Conservation (phyloP, 2,113 vertebrate species). For the Calyptommatus sinebrachiatus region DNA sequence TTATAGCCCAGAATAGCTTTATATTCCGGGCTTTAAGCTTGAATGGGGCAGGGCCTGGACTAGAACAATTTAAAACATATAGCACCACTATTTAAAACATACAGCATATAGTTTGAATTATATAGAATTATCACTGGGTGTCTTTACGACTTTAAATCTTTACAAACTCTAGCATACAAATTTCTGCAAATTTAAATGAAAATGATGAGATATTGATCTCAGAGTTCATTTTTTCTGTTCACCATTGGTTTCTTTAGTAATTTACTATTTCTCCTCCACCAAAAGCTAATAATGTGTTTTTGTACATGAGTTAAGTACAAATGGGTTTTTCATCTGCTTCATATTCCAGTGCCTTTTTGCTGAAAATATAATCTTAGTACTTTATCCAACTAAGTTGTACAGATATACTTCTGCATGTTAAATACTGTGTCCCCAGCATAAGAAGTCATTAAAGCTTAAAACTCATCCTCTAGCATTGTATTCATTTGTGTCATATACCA, state of each 20-base stretch:
- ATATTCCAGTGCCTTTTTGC: background rate
- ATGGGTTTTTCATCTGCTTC: background rate
- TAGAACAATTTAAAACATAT: too few species aligned
- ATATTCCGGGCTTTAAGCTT: too few species aligned
- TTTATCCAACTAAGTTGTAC: background rate
- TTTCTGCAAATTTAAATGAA: background rate
- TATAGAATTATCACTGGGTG: background rate
- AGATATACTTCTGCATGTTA: background rate
- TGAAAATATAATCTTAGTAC: background rate
- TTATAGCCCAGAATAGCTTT: too few species aligned
- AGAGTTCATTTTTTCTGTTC: background rate
- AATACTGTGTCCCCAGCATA: background rate
- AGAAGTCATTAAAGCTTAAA: background rate
- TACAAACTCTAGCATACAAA: background rate
- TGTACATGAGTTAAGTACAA: slow-evolving; percentile 17
- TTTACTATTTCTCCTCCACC: background rate
- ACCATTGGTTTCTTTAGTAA: background rate
- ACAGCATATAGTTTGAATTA: too few species aligned
- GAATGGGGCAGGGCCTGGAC: too few species aligned
- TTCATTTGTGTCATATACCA: background rate
- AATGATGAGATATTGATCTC: background rate
- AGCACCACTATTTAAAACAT: too few species aligned
- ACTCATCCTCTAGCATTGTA: background rate
- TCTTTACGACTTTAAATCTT: background rate
- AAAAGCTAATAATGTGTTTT: background rate